Evolutionary conservation across 2,797 vertebrate species (phyloP), one percentile per base, ranked within the genome.

Genomic region (Platyrinchus mystaceus): DNA sequence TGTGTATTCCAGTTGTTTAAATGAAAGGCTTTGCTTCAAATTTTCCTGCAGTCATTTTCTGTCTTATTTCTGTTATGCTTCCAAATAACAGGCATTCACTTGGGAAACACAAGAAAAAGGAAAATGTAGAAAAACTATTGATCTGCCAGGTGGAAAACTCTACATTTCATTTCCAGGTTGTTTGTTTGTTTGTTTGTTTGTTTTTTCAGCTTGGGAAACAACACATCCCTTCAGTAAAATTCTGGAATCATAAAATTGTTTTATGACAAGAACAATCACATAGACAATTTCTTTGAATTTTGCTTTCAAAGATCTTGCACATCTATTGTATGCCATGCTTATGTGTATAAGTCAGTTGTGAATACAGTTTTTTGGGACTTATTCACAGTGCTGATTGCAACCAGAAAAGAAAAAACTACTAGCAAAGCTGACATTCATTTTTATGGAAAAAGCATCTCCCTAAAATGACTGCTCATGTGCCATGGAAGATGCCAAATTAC

Each of bases 141-240:
- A 94, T 92, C 93, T 87, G 63, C 23, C 70, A 91, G 64, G 75
- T 82, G 27, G 91, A 96, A 96, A 87, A 84, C 14, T 34, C 62
- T 66, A 28, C 58, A 84, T 84, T 89, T 90, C 26, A 73, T 85
- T 87, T 94, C 70, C 68, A 75, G 56, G 5, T 11, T 10, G 21
- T 44, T 19, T 43, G n/a, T n/a, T n/a, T n/a, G n/a, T n/a, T n/a
- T n/a, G n/a, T 44, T 44, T 58, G 39, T 13, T 15, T 60, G 9
- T 14, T 53, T 24, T 47, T 12, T 6, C 9, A 55, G 34, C 44
- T 90, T 74, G 27, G 58, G 75, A 93, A 87, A 68, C 44, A 94
- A 82, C 70, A 53, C 37, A 92, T 39, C 53, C 14, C 4, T 87
- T 85, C 60, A 62, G 44, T 85, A 89, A 82, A 90, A 87, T 74